A percentile compares a stretch with the other conserved stretches of the same genome.
These are phyloP conservation scores for Euura lappo DNA, from an alignment of 1,140 invertebrate species.

Conservation along the genomic window DNA sequence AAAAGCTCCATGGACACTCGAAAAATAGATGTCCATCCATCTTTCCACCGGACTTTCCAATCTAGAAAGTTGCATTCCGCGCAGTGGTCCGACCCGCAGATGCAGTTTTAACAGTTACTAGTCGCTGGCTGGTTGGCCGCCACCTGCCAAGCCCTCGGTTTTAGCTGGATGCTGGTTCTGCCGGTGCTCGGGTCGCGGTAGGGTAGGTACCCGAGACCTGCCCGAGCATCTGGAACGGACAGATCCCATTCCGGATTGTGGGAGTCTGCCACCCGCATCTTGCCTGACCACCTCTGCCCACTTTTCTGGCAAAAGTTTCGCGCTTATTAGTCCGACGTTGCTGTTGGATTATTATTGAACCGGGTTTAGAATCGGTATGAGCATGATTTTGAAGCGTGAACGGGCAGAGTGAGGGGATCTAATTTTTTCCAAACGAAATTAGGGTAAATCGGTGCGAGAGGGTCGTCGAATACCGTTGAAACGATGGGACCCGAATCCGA, in stretches of 20 bases:
- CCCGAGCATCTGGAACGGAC: slow-evolving; percentile 52
- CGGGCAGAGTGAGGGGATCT: too few relatives aligned
- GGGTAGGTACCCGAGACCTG: neutral
- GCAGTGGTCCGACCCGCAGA: neutral
- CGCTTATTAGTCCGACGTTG: slow-evolving; percentile 17
- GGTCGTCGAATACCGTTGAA: too few relatives aligned
- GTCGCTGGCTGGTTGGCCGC: too few relatives aligned
- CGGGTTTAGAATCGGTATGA: too few relatives aligned
- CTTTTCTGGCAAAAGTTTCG: slow-evolving; percentile 42
- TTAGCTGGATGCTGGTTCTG: neutral
- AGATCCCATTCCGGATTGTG: slow-evolving; percentile 59
- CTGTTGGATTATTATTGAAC: too few relatives aligned
- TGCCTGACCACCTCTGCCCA: slow-evolving; percentile 33
- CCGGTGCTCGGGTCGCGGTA: neutral
- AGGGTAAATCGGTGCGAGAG: too few relatives aligned
- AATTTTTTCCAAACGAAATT: too few relatives aligned
- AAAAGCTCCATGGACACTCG: too few relatives aligned
- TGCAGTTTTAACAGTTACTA: neutral
- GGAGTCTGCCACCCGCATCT: slow-evolving; percentile 53
- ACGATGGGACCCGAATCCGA: neutral
- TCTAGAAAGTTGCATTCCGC: neutral
- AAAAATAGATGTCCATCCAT: neutral
- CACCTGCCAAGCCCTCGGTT: neutral
- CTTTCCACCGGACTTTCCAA: neutral
- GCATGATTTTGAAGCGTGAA: too few relatives aligned